Evolutionary conservation across 2,888 invertebrate species (phyloP).

Genomic region (Anticlea derivata): DNA sequence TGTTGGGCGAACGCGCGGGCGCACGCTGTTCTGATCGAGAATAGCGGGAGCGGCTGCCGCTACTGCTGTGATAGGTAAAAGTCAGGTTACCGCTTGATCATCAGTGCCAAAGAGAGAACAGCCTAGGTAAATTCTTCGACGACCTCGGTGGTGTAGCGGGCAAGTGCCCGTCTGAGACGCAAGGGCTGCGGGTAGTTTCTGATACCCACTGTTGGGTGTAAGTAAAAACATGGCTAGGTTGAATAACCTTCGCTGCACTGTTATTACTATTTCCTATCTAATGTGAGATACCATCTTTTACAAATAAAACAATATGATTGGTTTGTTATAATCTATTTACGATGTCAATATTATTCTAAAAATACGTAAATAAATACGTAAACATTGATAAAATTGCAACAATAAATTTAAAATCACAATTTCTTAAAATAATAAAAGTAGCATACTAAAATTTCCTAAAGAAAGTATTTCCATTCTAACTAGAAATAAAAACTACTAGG

Average conservation of each 20-base stretch:
- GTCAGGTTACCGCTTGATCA: too few relatives aligned
- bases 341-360: constrained; percentile 56
- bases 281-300: too few relatives aligned
- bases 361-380: constrained; percentile 53
- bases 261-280: neutral
- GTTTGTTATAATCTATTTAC: constrained; percentile 45
- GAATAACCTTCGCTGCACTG: too few relatives aligned
- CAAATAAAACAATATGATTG: constrained; percentile 20
- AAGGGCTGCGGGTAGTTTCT: too few relatives aligned
- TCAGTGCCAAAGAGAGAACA: too few relatives aligned
- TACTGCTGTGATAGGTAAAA: constrained; percentile 1
- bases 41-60: constrained; percentile 50
- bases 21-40: constrained; percentile 55
- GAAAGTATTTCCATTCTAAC: constrained; percentile 40
- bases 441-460: constrained; percentile 54
- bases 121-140: too few relatives aligned
- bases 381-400: constrained; percentile 46
- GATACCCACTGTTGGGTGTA: too few relatives aligned
- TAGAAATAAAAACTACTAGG: constrained; percentile 59
- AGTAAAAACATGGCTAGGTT: too few relatives aligned
- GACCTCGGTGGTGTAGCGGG: too few relatives aligned
- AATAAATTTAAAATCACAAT: constrained; percentile 56
- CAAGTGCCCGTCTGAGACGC: too few relatives aligned
- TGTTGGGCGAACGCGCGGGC: constrained; percentile 56
- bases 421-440: constrained; percentile 49